phyloP scores from a whole-genome alignment of 1,140 invertebrate species.

The Mycetomoellerius zeteki region DNA sequence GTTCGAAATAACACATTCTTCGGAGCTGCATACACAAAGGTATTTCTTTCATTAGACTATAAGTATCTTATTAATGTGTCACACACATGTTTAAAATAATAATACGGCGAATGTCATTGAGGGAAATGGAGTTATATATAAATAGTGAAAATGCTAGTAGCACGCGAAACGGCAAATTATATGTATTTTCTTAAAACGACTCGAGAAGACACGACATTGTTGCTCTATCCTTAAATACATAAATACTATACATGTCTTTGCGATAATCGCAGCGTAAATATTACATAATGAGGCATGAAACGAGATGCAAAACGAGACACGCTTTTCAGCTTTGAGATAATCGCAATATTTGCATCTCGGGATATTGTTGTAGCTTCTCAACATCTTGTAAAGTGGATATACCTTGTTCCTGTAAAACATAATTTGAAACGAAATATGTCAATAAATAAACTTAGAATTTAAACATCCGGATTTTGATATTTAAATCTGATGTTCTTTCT shows the following conservation, averaged over 20 bases:
- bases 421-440: constrained; percentile 21
- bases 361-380: constrained; percentile 85
- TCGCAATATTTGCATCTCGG: constrained; percentile 80
- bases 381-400: constrained; percentile 91
- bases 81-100: constrained; percentile 40
- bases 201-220: constrained; percentile 37
- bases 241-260: constrained; percentile 70
- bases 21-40: constrained; percentile 18
- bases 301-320: neutral
- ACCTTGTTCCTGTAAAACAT: constrained; percentile 89
- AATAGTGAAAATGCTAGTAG: constrained; percentile 26
- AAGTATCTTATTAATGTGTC: constrained; percentile 22
- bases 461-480: neutral
- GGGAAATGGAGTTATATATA: constrained; percentile 34
- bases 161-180: constrained; percentile 8
- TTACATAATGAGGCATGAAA: constrained; percentile 24
- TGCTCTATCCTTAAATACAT: constrained; percentile 70
- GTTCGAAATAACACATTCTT: constrained; percentile 21
- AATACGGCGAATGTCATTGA: constrained; percentile 21
- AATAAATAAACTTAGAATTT: neutral
- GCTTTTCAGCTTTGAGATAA: constrained; percentile 50
- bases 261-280: constrained; percentile 31
- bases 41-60: constrained; percentile 47
- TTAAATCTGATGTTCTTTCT: neutral
- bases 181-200: constrained; percentile 55